Conservation (phyloP, 2,888 invertebrate species). For the Pterostichus madidus region DNA sequence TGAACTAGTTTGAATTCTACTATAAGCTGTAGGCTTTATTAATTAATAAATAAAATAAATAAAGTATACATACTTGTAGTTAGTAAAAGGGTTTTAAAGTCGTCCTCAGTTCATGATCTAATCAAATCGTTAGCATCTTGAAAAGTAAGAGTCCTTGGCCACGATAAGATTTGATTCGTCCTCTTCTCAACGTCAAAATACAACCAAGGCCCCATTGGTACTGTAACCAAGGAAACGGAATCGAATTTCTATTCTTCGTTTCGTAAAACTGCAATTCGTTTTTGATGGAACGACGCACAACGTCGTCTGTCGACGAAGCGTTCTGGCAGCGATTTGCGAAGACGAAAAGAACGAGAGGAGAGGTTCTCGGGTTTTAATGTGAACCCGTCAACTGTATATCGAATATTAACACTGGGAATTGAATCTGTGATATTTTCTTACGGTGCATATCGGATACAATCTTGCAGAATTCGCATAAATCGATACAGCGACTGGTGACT, state of each 20-base stretch:
- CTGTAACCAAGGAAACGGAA: slow-evolving; percentile 49
- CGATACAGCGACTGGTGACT: background rate
- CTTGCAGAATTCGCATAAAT: slow-evolving; percentile 17
- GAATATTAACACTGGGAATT: slow-evolving; percentile 44
- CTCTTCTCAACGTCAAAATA: background rate
- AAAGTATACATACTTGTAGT: no score
- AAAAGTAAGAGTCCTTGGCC: no score
- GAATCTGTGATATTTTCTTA: slow-evolving; percentile 4
- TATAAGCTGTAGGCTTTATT: no score
- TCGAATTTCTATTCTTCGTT: slow-evolving; percentile 45
- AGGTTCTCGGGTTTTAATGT: slow-evolving; percentile 28
- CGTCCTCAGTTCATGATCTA: no score
- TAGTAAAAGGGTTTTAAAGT: no score
- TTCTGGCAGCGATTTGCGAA: background rate
- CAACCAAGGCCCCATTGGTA: background rate
- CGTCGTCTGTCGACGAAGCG: slow-evolving; percentile 8
- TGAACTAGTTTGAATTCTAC: no score
- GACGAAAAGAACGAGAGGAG: background rate
- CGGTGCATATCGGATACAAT: no score
- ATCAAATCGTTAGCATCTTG: no score
- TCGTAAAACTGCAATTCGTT: slow-evolving; percentile 51
- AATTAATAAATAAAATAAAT: no score
- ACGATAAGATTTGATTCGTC: background rate
- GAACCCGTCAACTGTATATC: slow-evolving; percentile 24
- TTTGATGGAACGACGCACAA: slow-evolving; percentile 52